Conservation (phyloP, 2,113 vertebrate species). For the Gallinago undulata region DNA sequence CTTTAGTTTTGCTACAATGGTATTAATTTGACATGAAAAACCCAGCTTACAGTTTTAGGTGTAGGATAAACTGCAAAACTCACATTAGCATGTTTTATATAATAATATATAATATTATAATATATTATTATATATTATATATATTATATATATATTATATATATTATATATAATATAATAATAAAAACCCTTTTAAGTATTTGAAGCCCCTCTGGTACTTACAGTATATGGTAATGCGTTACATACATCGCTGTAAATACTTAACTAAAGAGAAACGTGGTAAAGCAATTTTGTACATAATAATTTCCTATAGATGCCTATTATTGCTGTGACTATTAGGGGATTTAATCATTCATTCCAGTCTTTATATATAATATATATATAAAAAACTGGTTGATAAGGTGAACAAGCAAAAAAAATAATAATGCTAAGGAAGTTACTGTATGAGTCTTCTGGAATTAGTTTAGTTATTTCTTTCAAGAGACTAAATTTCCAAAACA, state of each 20-base stretch:
- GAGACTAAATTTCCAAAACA: not conserved
- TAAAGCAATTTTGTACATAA: not conserved
- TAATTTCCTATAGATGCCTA: not conserved
- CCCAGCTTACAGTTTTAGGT: not conserved
- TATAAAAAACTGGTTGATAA: not conserved
- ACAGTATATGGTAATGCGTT: not conserved
- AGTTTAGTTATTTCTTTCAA: not conserved
- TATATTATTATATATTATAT: too few relatives aligned
- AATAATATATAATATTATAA: too few relatives aligned
- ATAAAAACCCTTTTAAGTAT: not conserved
- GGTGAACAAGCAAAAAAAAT: not conserved
- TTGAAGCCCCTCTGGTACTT: not conserved
- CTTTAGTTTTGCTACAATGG: not conserved
- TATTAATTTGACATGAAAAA: not conserved
- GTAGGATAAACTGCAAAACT: not conserved
- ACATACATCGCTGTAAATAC: not conserved
- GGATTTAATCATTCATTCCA: not conserved
- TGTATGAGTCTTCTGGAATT: not conserved
- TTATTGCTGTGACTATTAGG: not conserved
- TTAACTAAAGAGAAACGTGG: not conserved
- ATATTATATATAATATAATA: too few relatives aligned
- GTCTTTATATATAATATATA: not conserved
- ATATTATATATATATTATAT: too few relatives aligned
- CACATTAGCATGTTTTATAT: not conserved
- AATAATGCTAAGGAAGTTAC: not conserved